A percentile compares a stretch with the other conserved stretches of the same genome.
Evolutionary conservation across 2,113 vertebrate genomes (phyloP).

Genomic region (Macaca nemestrina): DNA sequence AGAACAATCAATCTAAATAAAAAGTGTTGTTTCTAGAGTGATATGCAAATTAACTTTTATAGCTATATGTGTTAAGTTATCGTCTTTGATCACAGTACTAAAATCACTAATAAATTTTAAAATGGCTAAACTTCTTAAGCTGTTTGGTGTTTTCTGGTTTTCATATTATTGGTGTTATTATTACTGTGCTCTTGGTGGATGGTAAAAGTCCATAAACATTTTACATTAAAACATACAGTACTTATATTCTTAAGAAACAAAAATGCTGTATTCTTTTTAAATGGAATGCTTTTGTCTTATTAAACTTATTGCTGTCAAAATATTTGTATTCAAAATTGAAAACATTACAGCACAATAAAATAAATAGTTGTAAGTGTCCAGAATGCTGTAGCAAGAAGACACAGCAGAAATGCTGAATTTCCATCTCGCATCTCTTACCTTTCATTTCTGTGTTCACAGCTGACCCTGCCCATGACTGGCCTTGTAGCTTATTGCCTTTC

Average conservation of each 20-base stretch:
- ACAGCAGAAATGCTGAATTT: neutral
- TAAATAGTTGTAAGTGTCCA: neutral
- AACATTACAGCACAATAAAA: neutral
- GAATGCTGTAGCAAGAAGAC: neutral
- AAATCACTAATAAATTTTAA: neutral
- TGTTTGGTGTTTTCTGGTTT: neutral
- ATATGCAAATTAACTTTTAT: neutral
- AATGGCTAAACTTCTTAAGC: neutral
- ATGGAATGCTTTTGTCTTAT: neutral
- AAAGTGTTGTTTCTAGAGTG: neutral
- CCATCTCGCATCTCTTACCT: rapidly evolving
- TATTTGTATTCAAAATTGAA: neutral
- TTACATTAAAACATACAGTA: neutral
- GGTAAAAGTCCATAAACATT: neutral
- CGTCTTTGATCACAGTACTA: neutral
- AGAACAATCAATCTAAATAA: neutral
- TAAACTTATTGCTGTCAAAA: neutral
- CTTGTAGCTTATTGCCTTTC: neutral
- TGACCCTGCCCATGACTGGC: neutral
- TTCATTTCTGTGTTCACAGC: rapidly evolving
- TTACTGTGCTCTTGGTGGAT: neutral
- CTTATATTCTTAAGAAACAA: neutral
- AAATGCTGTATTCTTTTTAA: neutral
- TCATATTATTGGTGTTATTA: neutral
- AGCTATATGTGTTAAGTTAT: neutral